A percentile compares a stretch with the other conserved stretches of the same genome.
Conservation (phyloP, 2,797 vertebrate genomes). For the Borostomias antarcticus region DNA sequence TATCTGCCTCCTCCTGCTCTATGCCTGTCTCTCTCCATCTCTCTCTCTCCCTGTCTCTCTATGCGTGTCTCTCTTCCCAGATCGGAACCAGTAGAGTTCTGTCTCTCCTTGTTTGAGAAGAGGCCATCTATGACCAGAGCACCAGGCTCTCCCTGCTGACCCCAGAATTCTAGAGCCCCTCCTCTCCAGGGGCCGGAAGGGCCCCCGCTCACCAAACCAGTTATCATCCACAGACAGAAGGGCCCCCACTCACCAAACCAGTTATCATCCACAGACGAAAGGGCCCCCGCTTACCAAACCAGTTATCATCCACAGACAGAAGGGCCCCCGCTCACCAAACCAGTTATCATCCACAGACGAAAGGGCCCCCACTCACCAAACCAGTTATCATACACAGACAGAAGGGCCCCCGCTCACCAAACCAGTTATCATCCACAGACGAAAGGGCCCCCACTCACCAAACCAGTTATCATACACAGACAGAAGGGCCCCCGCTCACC, state of each 20-base stretch:
- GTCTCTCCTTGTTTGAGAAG: slow-evolving; percentile 34
- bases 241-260: no score
- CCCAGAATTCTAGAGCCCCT: slow-evolving; percentile 1
- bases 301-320: slow-evolving; percentile 3
- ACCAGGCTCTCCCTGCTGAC: slow-evolving; percentile 13
- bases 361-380: no score
- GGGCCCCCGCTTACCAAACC: no score
- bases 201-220: slow-evolving; percentile 16
- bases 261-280: slow-evolving; percentile 4
- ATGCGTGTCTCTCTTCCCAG: not conserved
- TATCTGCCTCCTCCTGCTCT: no score
- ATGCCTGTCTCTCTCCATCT: not conserved
- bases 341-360: slow-evolving; percentile 5
- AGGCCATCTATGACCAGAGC: slow-evolving; percentile 34
- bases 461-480: slow-evolving; percentile 12
- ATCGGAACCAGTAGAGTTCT: slow-evolving; percentile 15
- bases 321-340: no score
- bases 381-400: slow-evolving; percentile 7
- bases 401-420: no score
- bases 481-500: no score
- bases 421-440: slow-evolving; percentile 10
- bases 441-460: no score
- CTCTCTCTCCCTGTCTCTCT: not conserved
- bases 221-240: slow-evolving; percentile 3
- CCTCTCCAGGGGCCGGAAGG: slow-evolving; percentile 9